phyloP scores from a whole-genome alignment of 2,113 vertebrate species.

The Piaya cayana region DNA sequence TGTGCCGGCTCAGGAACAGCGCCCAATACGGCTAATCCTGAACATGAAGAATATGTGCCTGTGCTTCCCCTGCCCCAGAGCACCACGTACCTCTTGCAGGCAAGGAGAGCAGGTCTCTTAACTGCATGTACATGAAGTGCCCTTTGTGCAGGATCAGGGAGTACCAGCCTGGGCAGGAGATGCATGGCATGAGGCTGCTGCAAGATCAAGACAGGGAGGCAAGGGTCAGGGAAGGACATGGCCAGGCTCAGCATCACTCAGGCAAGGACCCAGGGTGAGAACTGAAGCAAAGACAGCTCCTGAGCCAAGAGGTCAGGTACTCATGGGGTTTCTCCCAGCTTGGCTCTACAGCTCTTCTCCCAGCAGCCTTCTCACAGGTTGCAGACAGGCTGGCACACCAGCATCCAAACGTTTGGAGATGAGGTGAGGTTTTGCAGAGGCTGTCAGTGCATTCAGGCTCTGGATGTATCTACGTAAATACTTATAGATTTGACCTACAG shows the following conservation, averaged over 20 bases:
- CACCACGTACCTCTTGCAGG: accelerated
- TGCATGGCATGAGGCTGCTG: not conserved
- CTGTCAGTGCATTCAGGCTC: accelerated
- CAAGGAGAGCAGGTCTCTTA: not conserved
- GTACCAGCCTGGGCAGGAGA: not conserved
- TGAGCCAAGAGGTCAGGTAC: not conserved
- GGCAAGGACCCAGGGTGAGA: accelerated
- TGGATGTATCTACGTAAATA: no score
- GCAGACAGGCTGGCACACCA: not conserved
- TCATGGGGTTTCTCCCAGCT: not conserved
- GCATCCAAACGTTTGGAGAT: not conserved
- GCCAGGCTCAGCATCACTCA: not conserved
- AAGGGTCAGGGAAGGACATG: not conserved
- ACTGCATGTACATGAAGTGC: accelerated
- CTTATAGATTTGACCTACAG: not conserved
- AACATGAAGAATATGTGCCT: not conserved
- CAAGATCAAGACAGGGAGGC: not conserved
- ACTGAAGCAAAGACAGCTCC: not conserved
- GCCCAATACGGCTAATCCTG: not conserved
- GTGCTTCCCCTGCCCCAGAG: not conserved
- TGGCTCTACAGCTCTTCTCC: not conserved
- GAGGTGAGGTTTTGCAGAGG: not conserved
- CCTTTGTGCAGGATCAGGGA: not conserved
- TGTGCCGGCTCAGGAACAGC: constrained; percentile 18
- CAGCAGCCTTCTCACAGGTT: not conserved